These are phyloP conservation scores for Eufriesea mexicana DNA, from an alignment of 1,140 invertebrate genomes.

Conservation along the genomic window DNA sequence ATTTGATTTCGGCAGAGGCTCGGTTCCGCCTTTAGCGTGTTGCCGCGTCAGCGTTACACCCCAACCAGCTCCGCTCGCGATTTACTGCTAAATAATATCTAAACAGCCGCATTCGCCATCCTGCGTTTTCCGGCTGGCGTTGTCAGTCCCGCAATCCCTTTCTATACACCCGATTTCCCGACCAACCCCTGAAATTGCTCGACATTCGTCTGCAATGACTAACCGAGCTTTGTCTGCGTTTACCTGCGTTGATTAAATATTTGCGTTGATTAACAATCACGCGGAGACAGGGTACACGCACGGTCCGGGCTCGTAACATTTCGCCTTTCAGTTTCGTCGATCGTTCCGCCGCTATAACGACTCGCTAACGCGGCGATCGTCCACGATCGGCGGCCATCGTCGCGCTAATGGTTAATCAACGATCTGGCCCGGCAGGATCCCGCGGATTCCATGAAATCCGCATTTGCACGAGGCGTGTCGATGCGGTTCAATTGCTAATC, in stretches of 20 bases:
- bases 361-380: neutral
- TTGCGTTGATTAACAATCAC: conserved; percentile 70
- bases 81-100: conserved; percentile 81
- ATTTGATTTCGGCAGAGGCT: conserved; percentile 64
- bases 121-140: conserved; percentile 20
- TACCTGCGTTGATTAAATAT: conserved; percentile 64
- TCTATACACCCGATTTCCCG: conserved; percentile 16
- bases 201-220: conserved; percentile 13
- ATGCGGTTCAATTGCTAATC: conserved; percentile 5
- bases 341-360: neutral
- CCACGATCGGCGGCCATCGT: neutral
- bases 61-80: conserved; percentile 69
- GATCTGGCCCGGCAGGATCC: neutral
- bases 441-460: conserved; percentile 10
- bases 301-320: neutral
- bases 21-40: conserved; percentile 81
- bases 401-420: conserved; percentile 49
- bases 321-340: neutral
- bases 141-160: conserved; percentile 39
- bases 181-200: conserved; percentile 6
- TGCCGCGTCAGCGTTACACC: conserved; percentile 78
- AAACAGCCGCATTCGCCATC: conserved; percentile 69
- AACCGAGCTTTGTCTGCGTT: conserved; percentile 39
- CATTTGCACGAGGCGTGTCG: neutral
- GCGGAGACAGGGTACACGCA: neutral